Evolutionary conservation across 1,140 invertebrate genomes (phyloP), one percentile per base, ranked within the genome.

Genomic region (Drosophila neocordata): DNA sequence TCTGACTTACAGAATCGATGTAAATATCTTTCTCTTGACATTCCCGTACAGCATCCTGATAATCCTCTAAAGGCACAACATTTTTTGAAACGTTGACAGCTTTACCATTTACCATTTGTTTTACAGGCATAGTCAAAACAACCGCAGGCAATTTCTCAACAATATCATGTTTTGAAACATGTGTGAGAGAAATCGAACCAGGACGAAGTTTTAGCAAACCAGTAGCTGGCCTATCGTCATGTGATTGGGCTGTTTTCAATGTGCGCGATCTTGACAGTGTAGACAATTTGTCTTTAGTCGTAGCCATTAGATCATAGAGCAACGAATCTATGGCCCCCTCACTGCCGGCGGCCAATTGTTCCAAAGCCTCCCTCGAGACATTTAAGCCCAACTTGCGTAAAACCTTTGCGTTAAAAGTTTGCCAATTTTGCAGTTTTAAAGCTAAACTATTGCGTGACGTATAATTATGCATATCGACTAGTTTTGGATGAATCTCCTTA

Each of bases 391-490:
- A 89, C 77, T 95, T 95, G 13, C 93, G 93, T 4, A 96, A 87
- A 1, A 95, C 94, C 81, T 95, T 96, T 35, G 93, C 92, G 84
- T 96, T 96, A 4, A 96, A 90, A 0, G 94, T 95, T 66, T 94
- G 92, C 96, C 96, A 97, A 76, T 96, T 96, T 22, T 94, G 93
- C 8, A 96, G 70, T 90, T 96, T 96, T 22, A 94, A 92, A 0
- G 93, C 89, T 38, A 94, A 88, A 35, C 94, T 94, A 80, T 94
- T 95, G n/a, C 94, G 92, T 0, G 95, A 92, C 7, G 93, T 93
- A 77, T 96, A 96, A 90, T 96, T 96, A 72, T 96, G 95, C 81
- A 96, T 85, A 27, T 96, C 95, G 0, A 96, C 94, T 11, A 94
- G 70, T 73, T 94, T 95, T 0, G 95, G 95, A 80, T 95, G 95